Conservation (phyloP, 2,797 vertebrate genomes). For the Pempheris klunzingeri region DNA sequence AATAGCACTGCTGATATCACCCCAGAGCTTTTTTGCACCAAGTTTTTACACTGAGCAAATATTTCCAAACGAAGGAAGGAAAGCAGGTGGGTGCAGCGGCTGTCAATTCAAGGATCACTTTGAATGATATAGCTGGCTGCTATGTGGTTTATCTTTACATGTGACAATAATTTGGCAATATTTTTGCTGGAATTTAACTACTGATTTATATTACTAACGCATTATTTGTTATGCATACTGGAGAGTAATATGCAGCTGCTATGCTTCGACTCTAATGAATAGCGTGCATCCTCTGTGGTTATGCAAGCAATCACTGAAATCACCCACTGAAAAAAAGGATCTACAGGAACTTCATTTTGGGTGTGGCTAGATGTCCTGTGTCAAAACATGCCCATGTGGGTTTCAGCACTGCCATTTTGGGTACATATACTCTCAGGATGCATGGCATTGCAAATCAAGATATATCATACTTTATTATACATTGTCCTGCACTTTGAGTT, state of each 20-base stretch:
- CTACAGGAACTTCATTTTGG: conserved; percentile 55
- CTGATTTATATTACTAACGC: not conserved
- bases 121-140: not conserved
- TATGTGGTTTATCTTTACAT: not conserved
- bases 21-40: not conserved
- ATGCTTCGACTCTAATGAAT: conserved; percentile 4
- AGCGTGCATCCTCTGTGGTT: conserved; percentile 1
- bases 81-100: not conserved
- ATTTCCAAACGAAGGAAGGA: not conserved
- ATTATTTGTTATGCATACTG: not conserved
- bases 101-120: not conserved
- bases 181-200: not conserved
- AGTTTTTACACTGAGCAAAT: not conserved
- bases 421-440: not conserved
- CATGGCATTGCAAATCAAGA: not conserved
- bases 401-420: conserved; percentile 31
- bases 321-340: conserved; percentile 15
- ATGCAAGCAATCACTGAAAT: conserved; percentile 12
- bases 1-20: not conserved
- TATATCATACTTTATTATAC: not conserved
- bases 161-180: not conserved
- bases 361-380: conserved; percentile 62
- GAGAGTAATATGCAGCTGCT: not conserved
- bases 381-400: conserved; percentile 40
- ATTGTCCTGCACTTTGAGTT: not conserved